Conservation (phyloP, 2,888 invertebrate genomes). For the Oscheius myriophilus region DNA sequence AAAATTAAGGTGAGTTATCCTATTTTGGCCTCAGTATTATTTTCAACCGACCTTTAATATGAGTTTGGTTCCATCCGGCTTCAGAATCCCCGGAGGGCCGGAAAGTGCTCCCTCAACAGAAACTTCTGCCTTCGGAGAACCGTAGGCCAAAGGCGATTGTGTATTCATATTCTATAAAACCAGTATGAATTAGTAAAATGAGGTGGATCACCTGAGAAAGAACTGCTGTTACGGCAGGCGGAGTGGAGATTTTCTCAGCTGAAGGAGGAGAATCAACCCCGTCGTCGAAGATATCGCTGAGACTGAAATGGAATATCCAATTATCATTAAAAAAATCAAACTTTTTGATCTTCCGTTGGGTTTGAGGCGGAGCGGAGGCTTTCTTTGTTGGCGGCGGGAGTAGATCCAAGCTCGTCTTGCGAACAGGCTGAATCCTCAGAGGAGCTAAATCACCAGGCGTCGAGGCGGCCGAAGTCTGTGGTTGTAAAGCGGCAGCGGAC, state of each 20-base stretch:
- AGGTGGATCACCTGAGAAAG: not conserved
- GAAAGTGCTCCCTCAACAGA: not conserved
- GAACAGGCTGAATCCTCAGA: constrained; percentile 9
- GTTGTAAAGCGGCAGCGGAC: not conserved
- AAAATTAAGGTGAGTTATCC: no score
- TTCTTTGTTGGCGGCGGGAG: constrained; percentile 7
- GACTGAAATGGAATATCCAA: not conserved
- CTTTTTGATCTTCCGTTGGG: not conserved
- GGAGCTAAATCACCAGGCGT: not conserved
- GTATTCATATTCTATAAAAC: no score
- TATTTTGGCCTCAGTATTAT: no score
- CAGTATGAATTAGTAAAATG: no score
- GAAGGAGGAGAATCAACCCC: constrained; percentile 26
- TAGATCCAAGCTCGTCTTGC: constrained; percentile 19
- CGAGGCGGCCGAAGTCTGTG: not conserved
- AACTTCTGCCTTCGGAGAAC: constrained; percentile 18
- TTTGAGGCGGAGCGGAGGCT: not conserved
- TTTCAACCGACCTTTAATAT: constrained; percentile 20
- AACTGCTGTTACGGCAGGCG: not conserved
- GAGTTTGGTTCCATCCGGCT: constrained; percentile 10
- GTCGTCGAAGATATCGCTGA: constrained; percentile 32
- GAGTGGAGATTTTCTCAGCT: not conserved
- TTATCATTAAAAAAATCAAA: not conserved
- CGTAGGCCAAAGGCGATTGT: not conserved
- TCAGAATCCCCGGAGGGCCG: not conserved